phyloP scores from a whole-genome alignment of 2,888 invertebrate species.

The Julus scanicus region DNA sequence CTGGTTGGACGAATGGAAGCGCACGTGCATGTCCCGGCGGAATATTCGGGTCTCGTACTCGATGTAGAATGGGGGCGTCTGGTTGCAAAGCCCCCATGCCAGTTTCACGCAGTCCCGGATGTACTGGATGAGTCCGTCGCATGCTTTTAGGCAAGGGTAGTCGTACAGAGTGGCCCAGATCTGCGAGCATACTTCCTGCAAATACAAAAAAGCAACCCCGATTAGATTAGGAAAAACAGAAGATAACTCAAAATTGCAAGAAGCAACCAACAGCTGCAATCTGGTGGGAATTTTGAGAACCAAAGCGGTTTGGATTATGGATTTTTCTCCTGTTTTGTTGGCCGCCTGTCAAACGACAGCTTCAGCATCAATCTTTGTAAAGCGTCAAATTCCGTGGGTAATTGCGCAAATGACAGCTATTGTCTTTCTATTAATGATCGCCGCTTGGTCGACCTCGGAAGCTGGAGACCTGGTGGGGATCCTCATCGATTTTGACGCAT shows the following conservation, averaged over 20 bases:
- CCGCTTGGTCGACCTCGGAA: neutral
- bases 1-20: conserved; percentile 80
- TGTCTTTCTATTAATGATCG: conserved; percentile 21
- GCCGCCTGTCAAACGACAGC: too few relatives aligned
- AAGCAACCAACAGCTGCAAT: neutral
- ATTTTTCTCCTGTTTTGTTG: neutral
- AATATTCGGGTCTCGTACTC: conserved; percentile 72
- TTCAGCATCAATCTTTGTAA: neutral
- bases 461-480: neutral
- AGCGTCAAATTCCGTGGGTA: conserved; percentile 11
- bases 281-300: neutral
- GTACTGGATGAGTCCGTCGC: conserved; percentile 81
- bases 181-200: conserved; percentile 74
- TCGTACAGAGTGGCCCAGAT: conserved; percentile 91
- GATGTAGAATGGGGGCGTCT: conserved; percentile 67
- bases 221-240: neutral
- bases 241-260: neutral
- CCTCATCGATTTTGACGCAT: conserved; percentile 28
- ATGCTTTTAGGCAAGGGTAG: conserved; percentile 87
- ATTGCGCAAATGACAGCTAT: conserved; percentile 27
- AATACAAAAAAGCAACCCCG: neutral
- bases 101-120: conserved; percentile 83
- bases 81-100: conserved; percentile 86
- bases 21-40: conserved; percentile 80
- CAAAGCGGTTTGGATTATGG: neutral